A percentile compares a stretch with the other conserved stretches of the same genome.
These are phyloP conservation scores for Lanius ludovicianus DNA, from an alignment of 2,113 vertebrate species.

Conservation along the genomic window DNA sequence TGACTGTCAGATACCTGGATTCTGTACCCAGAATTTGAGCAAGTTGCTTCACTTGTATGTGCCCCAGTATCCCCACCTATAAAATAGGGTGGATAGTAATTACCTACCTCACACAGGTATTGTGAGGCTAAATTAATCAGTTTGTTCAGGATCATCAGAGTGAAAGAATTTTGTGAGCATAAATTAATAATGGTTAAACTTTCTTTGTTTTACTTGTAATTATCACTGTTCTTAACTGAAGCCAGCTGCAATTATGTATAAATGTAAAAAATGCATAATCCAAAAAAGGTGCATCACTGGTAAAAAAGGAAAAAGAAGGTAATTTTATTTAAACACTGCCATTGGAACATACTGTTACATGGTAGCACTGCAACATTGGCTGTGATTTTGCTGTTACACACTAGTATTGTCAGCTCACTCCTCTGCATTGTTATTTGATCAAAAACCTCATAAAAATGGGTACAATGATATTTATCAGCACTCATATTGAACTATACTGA, in stretches of 20 bases:
- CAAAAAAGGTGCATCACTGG: neutral
- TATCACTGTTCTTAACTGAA: neutral
- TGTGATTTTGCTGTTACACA: neutral
- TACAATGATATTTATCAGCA: neutral
- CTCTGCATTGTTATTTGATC: neutral
- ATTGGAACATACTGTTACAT: neutral
- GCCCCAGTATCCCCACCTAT: neutral
- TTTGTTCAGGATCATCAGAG: neutral
- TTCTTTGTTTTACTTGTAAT: neutral
- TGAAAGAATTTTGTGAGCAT: neutral
- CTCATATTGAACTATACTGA: neutral
- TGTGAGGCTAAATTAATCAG: constrained; percentile 15
- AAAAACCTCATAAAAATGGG: neutral
- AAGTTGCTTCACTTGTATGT: neutral
- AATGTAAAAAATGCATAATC: neutral
- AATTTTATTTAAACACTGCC: neutral
- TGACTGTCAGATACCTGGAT: neutral
- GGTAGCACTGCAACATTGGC: neutral
- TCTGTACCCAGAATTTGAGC: neutral
- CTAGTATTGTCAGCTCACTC: neutral
- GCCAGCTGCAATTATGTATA: neutral
- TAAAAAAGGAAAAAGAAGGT: neutral
- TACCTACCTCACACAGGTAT: neutral
- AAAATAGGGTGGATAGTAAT: neutral
- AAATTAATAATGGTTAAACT: neutral